Evolutionary conservation across 2,888 invertebrate genomes (phyloP).

Genomic region (Meteorus colon): DNA sequence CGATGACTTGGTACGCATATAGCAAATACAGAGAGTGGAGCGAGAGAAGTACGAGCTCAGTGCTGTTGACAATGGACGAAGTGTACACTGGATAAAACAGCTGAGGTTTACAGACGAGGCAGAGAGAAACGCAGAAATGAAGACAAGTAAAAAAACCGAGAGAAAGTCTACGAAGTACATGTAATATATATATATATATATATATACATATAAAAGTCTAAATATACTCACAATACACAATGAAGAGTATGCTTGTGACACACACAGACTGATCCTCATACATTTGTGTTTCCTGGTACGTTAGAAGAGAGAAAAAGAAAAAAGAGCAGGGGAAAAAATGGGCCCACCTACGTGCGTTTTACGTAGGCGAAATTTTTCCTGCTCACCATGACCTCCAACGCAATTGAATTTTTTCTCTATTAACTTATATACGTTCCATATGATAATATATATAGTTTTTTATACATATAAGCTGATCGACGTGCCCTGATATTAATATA

Average conservation of each 20-base stretch:
- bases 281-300: constrained; percentile 18
- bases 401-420: constrained; percentile 37
- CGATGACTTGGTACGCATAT: neutral
- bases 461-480: neutral
- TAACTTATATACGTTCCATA: neutral
- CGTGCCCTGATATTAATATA: neutral
- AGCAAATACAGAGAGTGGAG: constrained; percentile 18
- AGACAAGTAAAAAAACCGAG: neutral
- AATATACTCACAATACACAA: neutral
- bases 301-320: neutral
- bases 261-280: neutral
- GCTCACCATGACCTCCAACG: constrained; percentile 46
- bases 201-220: neutral
- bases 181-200: neutral
- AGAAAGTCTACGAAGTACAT: neutral
- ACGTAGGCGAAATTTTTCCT: constrained; percentile 42
- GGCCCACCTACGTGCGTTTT: constrained; percentile 35
- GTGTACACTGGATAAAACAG: constrained; percentile 44
- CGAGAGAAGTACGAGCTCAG: constrained; percentile 34
- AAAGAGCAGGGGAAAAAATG: constrained; percentile 17
- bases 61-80: constrained; percentile 48
- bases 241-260: constrained; percentile 20
- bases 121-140: neutral
- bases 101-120: neutral
- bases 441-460: neutral